Evolutionary conservation across 2,888 invertebrate genomes (phyloP), one percentile per base, ranked within the genome.

Genomic region (Hypercompe scribonia): DNA sequence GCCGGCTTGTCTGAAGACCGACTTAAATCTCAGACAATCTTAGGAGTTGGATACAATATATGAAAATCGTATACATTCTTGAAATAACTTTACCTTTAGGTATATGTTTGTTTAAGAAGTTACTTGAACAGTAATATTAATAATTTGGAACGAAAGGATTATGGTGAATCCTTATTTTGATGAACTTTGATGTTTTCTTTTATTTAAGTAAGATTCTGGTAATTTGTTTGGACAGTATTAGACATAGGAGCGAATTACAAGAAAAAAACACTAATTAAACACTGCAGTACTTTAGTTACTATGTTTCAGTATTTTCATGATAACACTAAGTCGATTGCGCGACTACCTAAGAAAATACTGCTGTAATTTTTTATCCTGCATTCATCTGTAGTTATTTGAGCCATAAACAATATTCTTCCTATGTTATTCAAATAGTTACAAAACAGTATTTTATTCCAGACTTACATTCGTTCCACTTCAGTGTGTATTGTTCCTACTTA

Each of bases 1-100:
- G 90, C 91, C 90, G 88, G 89, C 87, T 89, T 84, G 91, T 92
- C 92, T 94, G 93, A 93, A 89, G 92, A 91, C 91, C 88, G 89
- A 89, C 89, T 94, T 93, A 93, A 93, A 93, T 93, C 93, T 91
- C 87, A 84, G 84, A 87, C 86, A 85, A 86, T 81, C 87, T 87
- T 89, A 82, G 88, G 86, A 72, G 77, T 83, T 79, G 85, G 81
- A 84, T 85, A 90, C 89, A 88, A 85, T 81, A 83, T 82, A 81
- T 76, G 74, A 78, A 86, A 79, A 84, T 81, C 78, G 77, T 76
- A 74, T 68, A 73, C 76, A 67, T 72, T 78, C 50, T 73, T 65
- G 33, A 31, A 24, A 24, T n/a, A 69, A 65, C 65, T 73, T 72
- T 36, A 28, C 61, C 61, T 78, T 74, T 34, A 68, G 18, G 61